phyloP scores from a whole-genome alignment of 2,797 vertebrate genomes.

The Hydrophis major region DNA sequence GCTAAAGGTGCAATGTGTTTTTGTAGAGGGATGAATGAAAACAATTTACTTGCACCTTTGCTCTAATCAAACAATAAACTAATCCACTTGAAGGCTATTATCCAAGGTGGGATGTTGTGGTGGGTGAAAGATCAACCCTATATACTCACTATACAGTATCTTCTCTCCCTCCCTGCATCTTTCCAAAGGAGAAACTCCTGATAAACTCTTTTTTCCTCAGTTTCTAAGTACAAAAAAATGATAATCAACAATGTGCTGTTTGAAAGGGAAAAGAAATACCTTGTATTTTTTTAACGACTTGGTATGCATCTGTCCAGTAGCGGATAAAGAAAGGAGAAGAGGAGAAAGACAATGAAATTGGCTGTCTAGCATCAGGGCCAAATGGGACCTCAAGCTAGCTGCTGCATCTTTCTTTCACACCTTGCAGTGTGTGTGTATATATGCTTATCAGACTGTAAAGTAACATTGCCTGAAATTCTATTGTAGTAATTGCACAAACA shows the following conservation, averaged over 20 bases:
- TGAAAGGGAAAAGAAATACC: conserved; percentile 11
- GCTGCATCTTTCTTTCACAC: background rate
- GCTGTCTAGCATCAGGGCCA: conserved; percentile 14
- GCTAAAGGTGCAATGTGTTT: conserved; percentile 60
- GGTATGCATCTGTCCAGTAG: background rate
- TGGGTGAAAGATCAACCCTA: conserved; percentile 35
- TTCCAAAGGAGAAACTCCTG: background rate
- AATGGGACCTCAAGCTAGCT: background rate
- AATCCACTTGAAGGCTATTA: conserved; percentile 67
- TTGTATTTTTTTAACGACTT: background rate
- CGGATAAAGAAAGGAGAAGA: too few relatives aligned
- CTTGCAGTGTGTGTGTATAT: background rate
- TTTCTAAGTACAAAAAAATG: background rate
- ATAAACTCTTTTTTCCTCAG: background rate
- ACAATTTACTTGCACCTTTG: conserved; percentile 67
- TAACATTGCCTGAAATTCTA: background rate
- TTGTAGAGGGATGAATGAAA: conserved; percentile 69
- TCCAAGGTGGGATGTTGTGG: conserved; percentile 40
- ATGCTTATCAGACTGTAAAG: background rate
- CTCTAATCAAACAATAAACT: conserved; percentile 66
- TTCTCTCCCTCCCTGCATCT: background rate
- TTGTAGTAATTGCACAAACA: background rate
- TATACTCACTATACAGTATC: background rate
- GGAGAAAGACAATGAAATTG: background rate
- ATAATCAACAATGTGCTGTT: conserved; percentile 8